A percentile compares a stretch with the other conserved stretches of the same genome.
Conservation (phyloP, 2,888 invertebrate species). For the Cinara cedri region DNA sequence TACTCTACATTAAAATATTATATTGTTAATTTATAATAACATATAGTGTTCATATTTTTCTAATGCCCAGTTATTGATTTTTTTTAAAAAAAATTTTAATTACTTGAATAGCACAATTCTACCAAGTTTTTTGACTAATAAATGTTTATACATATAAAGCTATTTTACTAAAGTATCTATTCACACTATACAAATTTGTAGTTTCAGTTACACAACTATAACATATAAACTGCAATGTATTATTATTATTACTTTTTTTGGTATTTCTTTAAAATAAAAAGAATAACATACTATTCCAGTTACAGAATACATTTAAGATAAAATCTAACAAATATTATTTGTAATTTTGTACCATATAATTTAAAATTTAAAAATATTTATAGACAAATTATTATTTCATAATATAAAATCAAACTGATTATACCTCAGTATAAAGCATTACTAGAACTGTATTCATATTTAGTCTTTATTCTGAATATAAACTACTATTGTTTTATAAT, state of each 20-base stretch:
- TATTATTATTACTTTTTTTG: not conserved
- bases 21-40: not conserved
- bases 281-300: not conserved
- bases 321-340: not conserved
- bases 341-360: too few species aligned
- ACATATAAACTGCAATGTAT: not conserved
- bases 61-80: not conserved
- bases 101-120: not conserved
- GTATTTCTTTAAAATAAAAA: not conserved
- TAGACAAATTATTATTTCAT: too few species aligned
- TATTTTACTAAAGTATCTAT: constrained; percentile 16
- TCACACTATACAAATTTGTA: not conserved
- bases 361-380: not conserved
- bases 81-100: too few species aligned
- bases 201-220: not conserved
- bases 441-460: too few species aligned
- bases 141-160: not conserved
- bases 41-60: constrained; percentile 24
- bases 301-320: not conserved
- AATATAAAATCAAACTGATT: too few species aligned
- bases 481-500: too few species aligned
- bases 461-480: too few species aligned
- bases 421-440: too few species aligned
- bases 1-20: constrained; percentile 7
- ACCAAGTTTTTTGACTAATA: not conserved